These are phyloP conservation scores for Vulpes vulpes DNA, from an alignment of 2,113 vertebrate genomes.

Conservation along the genomic window DNA sequence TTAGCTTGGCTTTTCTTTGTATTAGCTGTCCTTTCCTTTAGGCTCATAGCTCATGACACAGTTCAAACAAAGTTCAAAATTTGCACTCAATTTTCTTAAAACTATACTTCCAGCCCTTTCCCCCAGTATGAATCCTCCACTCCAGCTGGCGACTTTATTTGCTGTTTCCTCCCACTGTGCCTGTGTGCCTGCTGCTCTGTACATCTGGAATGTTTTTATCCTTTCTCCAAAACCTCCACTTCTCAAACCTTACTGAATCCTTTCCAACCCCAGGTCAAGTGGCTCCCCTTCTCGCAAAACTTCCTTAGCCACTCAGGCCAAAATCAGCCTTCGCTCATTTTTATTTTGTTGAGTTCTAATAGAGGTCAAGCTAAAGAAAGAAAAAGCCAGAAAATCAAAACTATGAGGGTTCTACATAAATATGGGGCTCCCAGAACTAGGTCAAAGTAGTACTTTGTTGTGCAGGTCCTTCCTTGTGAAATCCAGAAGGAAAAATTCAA, in stretches of 20 bases:
- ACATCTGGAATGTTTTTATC: neutral
- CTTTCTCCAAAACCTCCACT: neutral
- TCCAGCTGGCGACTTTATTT: neutral
- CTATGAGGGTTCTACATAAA: neutral
- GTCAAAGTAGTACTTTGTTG: neutral
- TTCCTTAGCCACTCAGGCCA: neutral
- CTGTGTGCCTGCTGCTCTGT: neutral
- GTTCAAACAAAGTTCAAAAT: slow-evolving; percentile 28
- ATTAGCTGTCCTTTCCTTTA: slow-evolving; percentile 10
- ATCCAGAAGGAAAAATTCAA: neutral
- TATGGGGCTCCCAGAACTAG: neutral
- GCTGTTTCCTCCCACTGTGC: neutral
- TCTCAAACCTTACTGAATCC: neutral
- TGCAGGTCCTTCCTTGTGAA: neutral
- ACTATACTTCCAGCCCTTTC: neutral
- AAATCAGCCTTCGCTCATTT: neutral
- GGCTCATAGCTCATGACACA: neutral
- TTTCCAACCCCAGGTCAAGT: neutral
- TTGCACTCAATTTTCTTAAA: neutral
- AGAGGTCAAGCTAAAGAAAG: neutral
- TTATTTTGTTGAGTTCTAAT: neutral
- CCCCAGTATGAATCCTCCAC: neutral
- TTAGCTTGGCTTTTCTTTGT: slow-evolving; percentile 19
- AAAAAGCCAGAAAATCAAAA: neutral
- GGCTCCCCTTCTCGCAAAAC: neutral